Base-by-base conservation (phyloP, 1,140 invertebrate species). In the Maconellicoccus hirsutus region DNA sequence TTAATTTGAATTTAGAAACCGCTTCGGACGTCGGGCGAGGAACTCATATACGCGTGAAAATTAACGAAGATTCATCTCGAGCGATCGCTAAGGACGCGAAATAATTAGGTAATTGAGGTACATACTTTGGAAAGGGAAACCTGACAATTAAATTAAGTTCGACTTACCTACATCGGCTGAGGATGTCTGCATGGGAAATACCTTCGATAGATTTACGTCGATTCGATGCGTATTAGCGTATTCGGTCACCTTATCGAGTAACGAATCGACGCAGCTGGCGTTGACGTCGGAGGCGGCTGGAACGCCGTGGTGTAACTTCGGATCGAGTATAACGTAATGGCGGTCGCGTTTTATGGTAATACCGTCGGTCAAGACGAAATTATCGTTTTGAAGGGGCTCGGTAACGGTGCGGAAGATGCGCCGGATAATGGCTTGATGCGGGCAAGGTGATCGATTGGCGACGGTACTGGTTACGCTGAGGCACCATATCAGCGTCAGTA, bases 401-500 rank as follows among this genome's bases (percentile, higher is more conserved):
- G 21, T 23, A 16, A 66, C 25, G 14, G 61, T 14, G 61, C 25
- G 61, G 2, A 23, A 22, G 2, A 66, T 66, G 3, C 61, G 19
- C 10, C 25, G 19, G 10, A 66, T 26, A 4, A 66, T 23, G 7
- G 61, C 10, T 3, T 66, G 7, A 23, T 25, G 10, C 3, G 61
- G 10, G 8, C 22, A 66, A 6, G 22, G 19, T 23, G 19, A 10
- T 14, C 16, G 8, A 14, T 4, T 66, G 61, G 22, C 61, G 61
- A 16, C 22, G 10, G 61, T 66, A 23, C 21, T 6, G 7, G 61
- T 66, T 66, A 66, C 25, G 25, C 25, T 66, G 22, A 66, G 19
- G 25, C 61, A 66, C 61, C 61, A 66, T 66, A 66, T 66, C 16
- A 66, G 25, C 61, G 25, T 66, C 61, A 66, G 16, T 22, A 66